A percentile compares a stretch with the other conserved stretches of the same genome.
Conservation (phyloP, 2,888 invertebrate genomes). For the Molorchus minor region DNA sequence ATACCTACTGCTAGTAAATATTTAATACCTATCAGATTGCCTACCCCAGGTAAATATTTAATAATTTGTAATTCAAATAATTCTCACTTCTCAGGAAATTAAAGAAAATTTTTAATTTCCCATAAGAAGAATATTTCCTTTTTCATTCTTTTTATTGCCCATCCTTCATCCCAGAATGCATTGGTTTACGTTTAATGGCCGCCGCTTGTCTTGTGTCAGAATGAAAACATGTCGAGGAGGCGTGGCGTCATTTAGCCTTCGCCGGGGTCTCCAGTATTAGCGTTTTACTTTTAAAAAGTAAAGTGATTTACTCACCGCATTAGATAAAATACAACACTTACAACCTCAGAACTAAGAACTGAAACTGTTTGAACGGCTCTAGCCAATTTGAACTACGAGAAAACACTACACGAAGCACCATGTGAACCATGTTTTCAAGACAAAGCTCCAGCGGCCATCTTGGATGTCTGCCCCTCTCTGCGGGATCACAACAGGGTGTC, state of each 20-base stretch:
- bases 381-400: constrained; percentile 3
- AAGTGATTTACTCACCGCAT: constrained; percentile 15
- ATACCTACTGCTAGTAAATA: too few species aligned
- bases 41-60: too few species aligned
- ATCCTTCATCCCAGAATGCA: constrained; percentile 50
- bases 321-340: constrained; percentile 3
- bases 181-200: constrained; percentile 54
- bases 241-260: constrained; percentile 53
- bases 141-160: constrained; percentile 34
- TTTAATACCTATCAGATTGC: too few species aligned
- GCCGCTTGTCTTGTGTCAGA: constrained; percentile 57
- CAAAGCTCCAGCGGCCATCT: constrained; percentile 54
- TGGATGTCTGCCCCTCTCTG: constrained; percentile 53
- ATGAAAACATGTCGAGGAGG: constrained; percentile 54
- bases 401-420: constrained; percentile 18
- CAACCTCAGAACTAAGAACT: constrained; percentile 2
- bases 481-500: constrained; percentile 30
- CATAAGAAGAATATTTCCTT: constrained; percentile 14
- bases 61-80: too few species aligned
- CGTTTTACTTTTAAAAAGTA: background rate
- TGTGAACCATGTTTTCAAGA: constrained; percentile 41
- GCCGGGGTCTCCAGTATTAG: constrained; percentile 30
- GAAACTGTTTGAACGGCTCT: background rate
- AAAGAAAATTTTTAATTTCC: background rate
- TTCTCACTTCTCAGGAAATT: background rate